Base-by-base conservation (phyloP, 2,888 invertebrate species). In the Steinernema hermaphroditum region DNA sequence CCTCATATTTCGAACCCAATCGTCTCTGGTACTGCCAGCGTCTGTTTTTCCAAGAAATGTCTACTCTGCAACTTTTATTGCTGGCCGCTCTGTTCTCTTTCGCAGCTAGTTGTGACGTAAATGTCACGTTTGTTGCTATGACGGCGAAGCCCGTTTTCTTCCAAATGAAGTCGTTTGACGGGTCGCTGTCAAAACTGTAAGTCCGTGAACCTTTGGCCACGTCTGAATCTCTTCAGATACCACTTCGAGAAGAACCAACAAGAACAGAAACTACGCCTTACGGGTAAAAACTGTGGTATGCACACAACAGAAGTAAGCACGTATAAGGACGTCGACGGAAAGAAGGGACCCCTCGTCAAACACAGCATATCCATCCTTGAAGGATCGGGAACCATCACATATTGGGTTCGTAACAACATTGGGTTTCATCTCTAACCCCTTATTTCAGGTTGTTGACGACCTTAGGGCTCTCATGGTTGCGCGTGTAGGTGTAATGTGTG, bases 161-260 rank as follows among this genome's bases (percentile, higher is more conserved):
- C 62, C 62, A 62, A n/a, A 62, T 62, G 34, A 62, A 62, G 32
- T 62, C 62, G 14, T 62, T 62, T 27, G 62, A 62, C 32, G 62
- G 62, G 32, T 62, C 62, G 2, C 32, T 62, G 4, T 62, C 62
- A 2, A 29, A 62, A 16, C 16, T 62, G 62, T 62, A 62, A n/a
- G 62, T 50, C 24, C 24, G 62, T 62, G 16, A n/a, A 32, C 2
- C 32, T 29, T 62, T 32, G 2, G 6, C 29, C 29, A 6, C 4
- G 14, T 24, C 1, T 32, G 27, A 29, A 32, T 29, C 16, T 16
- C 12, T 32, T 62, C 16, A 62, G 62, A 19, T 62, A 62, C 16
- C 62, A 62, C 34, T 34, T 62, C 34, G 62, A 62, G 16, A 62
- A 62, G 32, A 29, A 29, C 32, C 32, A 62, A 32, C 62, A 62